Evolutionary conservation across 2,113 vertebrate genomes (phyloP), one percentile per base, ranked within the genome.

Genomic region (Perca schrenkii): DNA sequence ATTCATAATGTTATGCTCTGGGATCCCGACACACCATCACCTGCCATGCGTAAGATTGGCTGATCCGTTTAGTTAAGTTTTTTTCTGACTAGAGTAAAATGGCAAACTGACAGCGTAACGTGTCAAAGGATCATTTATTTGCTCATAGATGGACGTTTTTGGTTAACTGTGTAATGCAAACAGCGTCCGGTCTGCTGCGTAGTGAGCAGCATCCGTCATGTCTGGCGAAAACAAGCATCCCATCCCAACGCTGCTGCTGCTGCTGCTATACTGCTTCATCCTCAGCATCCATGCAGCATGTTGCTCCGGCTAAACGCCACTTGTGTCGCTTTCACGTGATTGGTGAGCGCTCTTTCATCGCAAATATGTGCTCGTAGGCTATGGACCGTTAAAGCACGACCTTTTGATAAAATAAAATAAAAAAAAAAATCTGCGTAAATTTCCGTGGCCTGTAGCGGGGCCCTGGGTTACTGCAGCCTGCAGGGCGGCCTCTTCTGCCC

Each of bases 141-240:
- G 17, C 6, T 78, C 7, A 17, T 16, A 52, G 7, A 12, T 11
- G 60, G 7, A 15, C 6, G 28, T 53, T 36, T 53, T 52, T 53
- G 72, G 53, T 62, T 46, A 70, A 65, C 31, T 12, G 64, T 50
- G 46, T 58, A 72, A 65, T 36, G 53, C 36, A 53, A 53, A 49
- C 79, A 50, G 56, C 77, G 85, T 85, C 89, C 83, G 85, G 77
- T 85, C 49, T 85, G 83, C 88, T 93, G 89, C 91, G 93, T 82
- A 90, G 80, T 65, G 86, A 84, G 72, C 87, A 86, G 88, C 91
- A 87, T 92, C 90, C 79, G 82, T 91, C 90, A 84, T 89, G 90
- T 91, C 90, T 87, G 88, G 72, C 61, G 80, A 86, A 89, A 91
- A 89, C 80, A 88, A 87, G 86, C 86, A 82, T 88, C 88, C 84